Evolutionary conservation across 2,113 vertebrate genomes (phyloP), one percentile per base, ranked within the genome.

Genomic region (Clarias batrachus): DNA sequence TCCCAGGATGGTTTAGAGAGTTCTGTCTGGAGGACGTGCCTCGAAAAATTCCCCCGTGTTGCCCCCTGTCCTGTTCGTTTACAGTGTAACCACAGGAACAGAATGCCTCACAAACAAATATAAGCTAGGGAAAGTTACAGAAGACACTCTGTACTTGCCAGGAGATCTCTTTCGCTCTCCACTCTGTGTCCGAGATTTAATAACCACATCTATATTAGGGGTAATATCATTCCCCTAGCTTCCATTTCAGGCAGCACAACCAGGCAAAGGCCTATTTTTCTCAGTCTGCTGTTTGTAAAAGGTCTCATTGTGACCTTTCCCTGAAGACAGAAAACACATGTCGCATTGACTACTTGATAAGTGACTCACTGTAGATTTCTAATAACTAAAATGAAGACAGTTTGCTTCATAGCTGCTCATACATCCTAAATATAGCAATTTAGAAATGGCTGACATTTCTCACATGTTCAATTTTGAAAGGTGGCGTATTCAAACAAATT

Each of bases 201-300:
- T 89, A 88, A 88, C 88, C 13, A 2, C 17, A 82, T 90, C 89
- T 89, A 90, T 86, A 85, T 84, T 89, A 41, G 48, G 89, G 94
- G 92, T 93, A 93, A 93, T 89, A 85, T 84, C 73, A 91, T 91
- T 91, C 89, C 88, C 88, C n/a, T 33, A 81, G 91, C 91, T 95
- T 93, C 92, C 27, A 88, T 95, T 94, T 91, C 93, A 84, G 85
- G 74, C 86, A 27, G 71, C 21, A 33, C 70, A 70, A 77, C 62
- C 33, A 82, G 27, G 17, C 57, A 76, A 57, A 71, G 88, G 71
- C 74, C 37, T 86, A 30, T 87, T 88, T 86, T 19, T 57, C 41
- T 76, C 78, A 66, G 70, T 63, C 77, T 76, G 77, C 66, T 78
- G 68, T 57, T 57, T 74, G 82, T 84, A 9, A 73, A 33, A 60